Evolutionary conservation across 2,888 invertebrate genomes (phyloP), one percentile per base, ranked within the genome.

Genomic region (Ormyrus labotus): DNA sequence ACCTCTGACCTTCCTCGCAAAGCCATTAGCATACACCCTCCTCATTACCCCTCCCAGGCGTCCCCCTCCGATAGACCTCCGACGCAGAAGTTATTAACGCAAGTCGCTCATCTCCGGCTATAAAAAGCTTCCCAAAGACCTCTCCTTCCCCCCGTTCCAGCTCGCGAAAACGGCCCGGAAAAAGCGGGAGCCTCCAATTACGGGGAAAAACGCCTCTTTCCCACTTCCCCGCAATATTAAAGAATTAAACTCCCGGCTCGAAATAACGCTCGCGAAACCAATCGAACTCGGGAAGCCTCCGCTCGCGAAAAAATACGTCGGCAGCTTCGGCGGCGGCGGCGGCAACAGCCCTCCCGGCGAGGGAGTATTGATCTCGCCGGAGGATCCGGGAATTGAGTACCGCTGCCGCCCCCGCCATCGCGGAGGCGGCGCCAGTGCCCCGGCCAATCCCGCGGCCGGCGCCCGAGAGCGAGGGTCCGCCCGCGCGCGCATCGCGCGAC

Each of bases 351-450:
- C 50, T 79, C 81, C 81, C 73, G 73, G 70, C 78, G 72, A 81
- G 81, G 48, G 73, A 83, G 83, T 85, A 85, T 85, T 85, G 85
- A 85, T 85, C 19, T 84, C 81, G 78, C 11, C 81, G 45, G 60
- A 81, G 84, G 83, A 81, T 83, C 80, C 48, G 48, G 60, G 81
- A 34, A 34, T 81, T 83, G 84, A 83, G 84, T 71, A 81, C 80
- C 83, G 47, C 84, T 82, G 84, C 65, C 76, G 71, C 74, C 79
- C 73, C 84, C 86, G 85, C 85, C 84, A 83, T 84, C 81, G 81
- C 79, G 81, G 82, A 81, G 78, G 72, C 78, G 85, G 86, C 85
- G 85, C 81, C 64, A 50, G 81, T 75, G n/a, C 11, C 10, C n/a
- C 63, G 71, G 65, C 86, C 85, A 86, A 86, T 85, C 19, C n/a